Evolutionary conservation across 2,797 vertebrate species (phyloP), one percentile per base, ranked within the genome.

Genomic region (Danio albolineatus): DNA sequence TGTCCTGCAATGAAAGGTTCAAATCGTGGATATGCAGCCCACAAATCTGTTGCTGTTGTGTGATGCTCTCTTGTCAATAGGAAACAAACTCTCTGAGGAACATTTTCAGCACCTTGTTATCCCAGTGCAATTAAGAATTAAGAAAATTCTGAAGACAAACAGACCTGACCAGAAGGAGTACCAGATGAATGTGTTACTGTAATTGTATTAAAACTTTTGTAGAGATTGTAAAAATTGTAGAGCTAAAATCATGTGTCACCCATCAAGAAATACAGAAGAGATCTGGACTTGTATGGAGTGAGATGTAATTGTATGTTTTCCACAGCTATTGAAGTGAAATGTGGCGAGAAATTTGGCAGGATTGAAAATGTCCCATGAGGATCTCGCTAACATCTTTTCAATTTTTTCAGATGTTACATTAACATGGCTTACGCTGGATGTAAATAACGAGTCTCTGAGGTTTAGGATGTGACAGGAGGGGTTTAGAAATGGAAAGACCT

Each of bases 401-500:
- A 64, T 73, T 73, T 49, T 49, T 61, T 51, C 46, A 64, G 36
- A 53, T 21, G 8, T 39, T 75, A 39, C 56, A 17, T 61, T 61
- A 61, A 61, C 16, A 21, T 51, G 59, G 8, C n/a, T 75, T 75
- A 51, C 0, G n/a, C 38, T 64, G 46, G n/a, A 41, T 43, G n/a
- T 43, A 53, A 28, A 43, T 64, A 64, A 75, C 7, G n/a, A 53
- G 46, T 16, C 36, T 64, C 7, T 53, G 59, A 53, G 59, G 59
- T 75, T 62, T 75, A 28, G 36, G 36, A 64, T 75, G n/a, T 62
- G 59, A 75, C 36, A 53, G 19, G 46, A 28, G 28, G 21, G 28
- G 16, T 49, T 61, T 61, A 28, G 44, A 17, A 74, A 17, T 64
- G 59, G n/a, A 75, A 75, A 75, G 12, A n/a, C 28, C 10, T 5